Base-by-base conservation (phyloP, 2,797 vertebrate species). In the Lindbergichthys nudifrons region DNA sequence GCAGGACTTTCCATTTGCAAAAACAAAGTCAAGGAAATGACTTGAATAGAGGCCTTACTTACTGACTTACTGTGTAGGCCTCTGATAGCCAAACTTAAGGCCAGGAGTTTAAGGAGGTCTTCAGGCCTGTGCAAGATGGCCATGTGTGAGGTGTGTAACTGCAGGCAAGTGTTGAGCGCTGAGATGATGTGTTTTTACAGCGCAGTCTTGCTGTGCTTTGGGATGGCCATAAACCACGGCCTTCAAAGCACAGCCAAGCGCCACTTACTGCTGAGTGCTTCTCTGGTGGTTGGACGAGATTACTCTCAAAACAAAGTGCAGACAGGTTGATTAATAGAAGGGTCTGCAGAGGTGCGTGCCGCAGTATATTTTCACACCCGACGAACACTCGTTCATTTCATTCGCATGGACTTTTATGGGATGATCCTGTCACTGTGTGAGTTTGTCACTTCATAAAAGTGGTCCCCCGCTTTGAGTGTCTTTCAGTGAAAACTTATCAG, bases 311-410 rank as follows among this genome's bases (percentile, higher is more conserved):
- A 95, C 94, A 94, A 92, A 93, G 93, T 93, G 93, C 73, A 85
- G 94, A 95, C 93, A 95, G 93, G 86, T 93, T 95, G 95, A 96
- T 95, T 95, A 95, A 95, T 94, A 93, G 91, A 84, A 90, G 90
- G 91, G 91, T 92, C 93, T 84, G 76, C 86, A 79, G 87, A 93
- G 92, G 93, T 93, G 92, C 80, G 73, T 85, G 78, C 82, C 32
- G 85, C 92, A 91, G 89, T 95, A 91, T 94, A 93, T 95, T 94
- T 94, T 94, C 91, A 93, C 93, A 92, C 94, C 88, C 82, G 5
- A 86, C 89, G 80, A 90, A 89, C 86, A 86, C 89, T 88, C 80
- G 72, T 86, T 92, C 88, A 88, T 91, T 94, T 94, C 77, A 90
- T 91, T 92, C 81, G 59, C 81, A 46, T 79, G 75, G 91, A 93